Percentiles rank a stretch among this genome's conserved stretches.
phyloP scores from a whole-genome alignment of 2,888 invertebrate genomes.

The Smittia sp. region DNA sequence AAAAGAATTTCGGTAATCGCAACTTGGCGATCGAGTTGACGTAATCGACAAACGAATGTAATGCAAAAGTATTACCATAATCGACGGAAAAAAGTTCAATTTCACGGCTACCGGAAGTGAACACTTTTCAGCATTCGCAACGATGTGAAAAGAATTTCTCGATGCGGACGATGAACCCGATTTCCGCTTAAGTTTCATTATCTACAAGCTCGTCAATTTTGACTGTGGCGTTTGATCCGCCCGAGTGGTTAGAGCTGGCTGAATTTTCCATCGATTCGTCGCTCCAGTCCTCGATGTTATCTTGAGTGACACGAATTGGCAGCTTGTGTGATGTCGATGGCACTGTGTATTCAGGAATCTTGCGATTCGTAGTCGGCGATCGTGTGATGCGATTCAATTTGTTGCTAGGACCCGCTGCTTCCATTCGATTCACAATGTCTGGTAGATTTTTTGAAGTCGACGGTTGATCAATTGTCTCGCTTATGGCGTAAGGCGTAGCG shows the following conservation, averaged over 20 bases:
- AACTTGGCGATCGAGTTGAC: no score
- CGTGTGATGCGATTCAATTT: conserved; percentile 44
- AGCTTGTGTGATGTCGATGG: conserved; percentile 42
- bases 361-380: conserved; percentile 44
- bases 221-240: conserved; percentile 53
- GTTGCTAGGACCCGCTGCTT: conserved; percentile 31
- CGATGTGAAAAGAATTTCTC: no score
- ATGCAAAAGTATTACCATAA: no score
- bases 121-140: no score
- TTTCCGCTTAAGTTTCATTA: neutral
- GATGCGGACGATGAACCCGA: conserved; percentile 8
- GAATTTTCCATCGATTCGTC: conserved; percentile 40
- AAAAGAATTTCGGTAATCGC: no score
- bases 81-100: no score
- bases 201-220: conserved; percentile 51
- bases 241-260: conserved; percentile 51
- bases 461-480: conserved; percentile 42
- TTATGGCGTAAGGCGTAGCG: conserved; percentile 42
- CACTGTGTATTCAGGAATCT: conserved; percentile 45
- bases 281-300: conserved; percentile 39
- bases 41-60: no score
- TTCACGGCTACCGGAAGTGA: neutral
- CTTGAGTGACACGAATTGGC: conserved; percentile 41
- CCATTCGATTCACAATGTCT: conserved; percentile 44
- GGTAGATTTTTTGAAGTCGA: conserved; percentile 46